Percentiles rank a stretch among this genome's conserved stretches.
phyloP scores from a whole-genome alignment of 92 coral and sea anemone species.

The Meandrina meandrites region DNA sequence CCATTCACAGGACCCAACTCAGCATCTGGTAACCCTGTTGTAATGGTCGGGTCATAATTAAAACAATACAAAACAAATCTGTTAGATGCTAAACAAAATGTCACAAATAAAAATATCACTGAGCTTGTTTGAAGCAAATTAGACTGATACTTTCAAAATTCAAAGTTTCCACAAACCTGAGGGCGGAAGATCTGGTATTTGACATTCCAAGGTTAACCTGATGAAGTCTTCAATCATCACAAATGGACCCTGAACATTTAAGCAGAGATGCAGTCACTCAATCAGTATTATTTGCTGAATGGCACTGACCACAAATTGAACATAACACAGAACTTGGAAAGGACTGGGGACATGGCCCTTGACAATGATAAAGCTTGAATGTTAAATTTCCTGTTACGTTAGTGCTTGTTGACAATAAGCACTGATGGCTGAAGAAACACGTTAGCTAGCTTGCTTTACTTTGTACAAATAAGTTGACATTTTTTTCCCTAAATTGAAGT shows the following conservation, averaged over 20 bases:
- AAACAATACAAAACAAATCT: not conserved
- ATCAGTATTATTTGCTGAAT: no score
- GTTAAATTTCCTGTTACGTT: no score
- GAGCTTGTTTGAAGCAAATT: not conserved
- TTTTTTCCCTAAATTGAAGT: no score
- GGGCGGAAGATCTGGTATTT: conserved; percentile 69
- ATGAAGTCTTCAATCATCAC: conserved; percentile 93
- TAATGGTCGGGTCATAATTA: not conserved
- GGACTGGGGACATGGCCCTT: no score
- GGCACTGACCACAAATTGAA: no score
- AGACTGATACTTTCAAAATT: not conserved
- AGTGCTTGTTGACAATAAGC: no score
- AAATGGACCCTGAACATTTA: conserved; percentile 84
- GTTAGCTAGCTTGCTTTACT: no score
- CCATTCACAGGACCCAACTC: conserved; percentile 79
- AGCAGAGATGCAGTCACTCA: not conserved
- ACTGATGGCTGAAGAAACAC: no score
- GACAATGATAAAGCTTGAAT: no score
- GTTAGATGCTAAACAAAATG: not conserved
- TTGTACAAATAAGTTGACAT: no score
- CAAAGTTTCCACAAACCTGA: conserved; percentile 38
- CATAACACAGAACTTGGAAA: no score
- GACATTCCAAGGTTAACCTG: conserved; percentile 70
- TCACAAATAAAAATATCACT: not conserved
- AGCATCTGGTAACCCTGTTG: conserved; percentile 32